phyloP scores from a whole-genome alignment of 1,140 invertebrate genomes.

The Procambarus virginalis region DNA sequence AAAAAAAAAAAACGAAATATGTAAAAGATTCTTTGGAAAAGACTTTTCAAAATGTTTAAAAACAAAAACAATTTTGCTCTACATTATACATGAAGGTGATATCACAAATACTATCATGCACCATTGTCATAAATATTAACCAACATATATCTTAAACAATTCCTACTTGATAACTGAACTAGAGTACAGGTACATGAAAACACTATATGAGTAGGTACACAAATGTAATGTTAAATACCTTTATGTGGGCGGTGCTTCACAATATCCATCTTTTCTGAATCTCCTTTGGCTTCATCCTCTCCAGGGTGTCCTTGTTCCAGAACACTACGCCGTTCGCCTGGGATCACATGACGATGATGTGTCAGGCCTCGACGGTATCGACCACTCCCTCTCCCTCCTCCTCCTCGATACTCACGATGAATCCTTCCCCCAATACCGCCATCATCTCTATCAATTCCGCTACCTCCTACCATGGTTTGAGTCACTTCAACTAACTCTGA shows the following conservation, averaged over 20 bases:
- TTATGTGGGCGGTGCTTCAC: constrained; percentile 28
- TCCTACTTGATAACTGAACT: no score
- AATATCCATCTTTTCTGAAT: constrained; percentile 16
- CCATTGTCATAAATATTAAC: no score
- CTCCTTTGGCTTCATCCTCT: constrained; percentile 16
- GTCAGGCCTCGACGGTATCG: constrained; percentile 31
- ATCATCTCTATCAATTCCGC: constrained; percentile 26
- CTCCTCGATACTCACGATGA: constrained; percentile 16
- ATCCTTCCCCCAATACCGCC: constrained; percentile 19
- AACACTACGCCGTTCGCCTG: constrained; percentile 1
- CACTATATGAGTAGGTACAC: no score
- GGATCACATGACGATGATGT: constrained; percentile 17
- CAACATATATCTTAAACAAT: no score
- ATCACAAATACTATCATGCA: no score
- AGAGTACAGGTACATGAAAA: no score
- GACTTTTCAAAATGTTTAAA: no score
- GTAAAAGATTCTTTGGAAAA: no score
- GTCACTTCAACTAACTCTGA: neutral
- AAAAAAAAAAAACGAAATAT: no score
- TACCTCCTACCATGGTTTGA: constrained; percentile 12
- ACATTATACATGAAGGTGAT: no score
- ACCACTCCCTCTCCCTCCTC: constrained; percentile 24
- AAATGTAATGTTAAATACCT: neutral
- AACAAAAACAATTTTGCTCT: no score
- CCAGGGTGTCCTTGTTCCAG: constrained; percentile 6